Percentiles rank a stretch among this genome's conserved stretches.
phyloP scores from a whole-genome alignment of 1,140 invertebrate species.

The Neocloeon triangulifer region DNA sequence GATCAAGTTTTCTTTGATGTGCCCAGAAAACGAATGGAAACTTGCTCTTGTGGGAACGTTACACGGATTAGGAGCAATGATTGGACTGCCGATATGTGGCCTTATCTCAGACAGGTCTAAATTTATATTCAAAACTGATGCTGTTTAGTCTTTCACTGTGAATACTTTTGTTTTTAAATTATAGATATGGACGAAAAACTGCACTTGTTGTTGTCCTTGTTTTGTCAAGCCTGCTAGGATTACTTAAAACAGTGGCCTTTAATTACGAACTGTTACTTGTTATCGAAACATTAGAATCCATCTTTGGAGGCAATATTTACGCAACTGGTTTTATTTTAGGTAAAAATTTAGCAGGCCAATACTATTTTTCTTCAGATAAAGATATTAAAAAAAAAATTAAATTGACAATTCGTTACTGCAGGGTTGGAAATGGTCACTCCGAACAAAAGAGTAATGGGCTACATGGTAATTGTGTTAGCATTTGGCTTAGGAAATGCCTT shows the following conservation, averaged over 20 bases:
- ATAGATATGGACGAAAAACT: no score
- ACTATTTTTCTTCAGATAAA: no score
- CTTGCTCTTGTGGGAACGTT: conserved; percentile 1
- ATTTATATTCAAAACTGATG: no score
- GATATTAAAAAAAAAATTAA: no score
- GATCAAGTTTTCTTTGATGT: conserved; percentile 1
- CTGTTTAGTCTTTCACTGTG: no score
- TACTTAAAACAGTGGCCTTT: background rate
- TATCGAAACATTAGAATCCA: background rate
- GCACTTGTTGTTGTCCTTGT: no score
- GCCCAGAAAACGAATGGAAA: conserved; percentile 5
- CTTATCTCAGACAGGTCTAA: conserved; percentile 5
- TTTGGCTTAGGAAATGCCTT: background rate
- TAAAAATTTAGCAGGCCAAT: no score
- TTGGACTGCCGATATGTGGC: conserved; percentile 2
- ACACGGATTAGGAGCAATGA: background rate
- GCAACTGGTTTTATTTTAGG: background rate
- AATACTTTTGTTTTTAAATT: no score
- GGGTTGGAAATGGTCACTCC: background rate
- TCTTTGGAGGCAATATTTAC: background rate
- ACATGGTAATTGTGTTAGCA: background rate
- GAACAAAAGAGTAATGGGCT: background rate
- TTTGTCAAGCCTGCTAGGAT: no score
- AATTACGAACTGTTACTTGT: background rate
- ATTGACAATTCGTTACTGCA: no score